Evolutionary conservation across 2,113 vertebrate genomes (phyloP).

Genomic region (Hemichromis elongatus): DNA sequence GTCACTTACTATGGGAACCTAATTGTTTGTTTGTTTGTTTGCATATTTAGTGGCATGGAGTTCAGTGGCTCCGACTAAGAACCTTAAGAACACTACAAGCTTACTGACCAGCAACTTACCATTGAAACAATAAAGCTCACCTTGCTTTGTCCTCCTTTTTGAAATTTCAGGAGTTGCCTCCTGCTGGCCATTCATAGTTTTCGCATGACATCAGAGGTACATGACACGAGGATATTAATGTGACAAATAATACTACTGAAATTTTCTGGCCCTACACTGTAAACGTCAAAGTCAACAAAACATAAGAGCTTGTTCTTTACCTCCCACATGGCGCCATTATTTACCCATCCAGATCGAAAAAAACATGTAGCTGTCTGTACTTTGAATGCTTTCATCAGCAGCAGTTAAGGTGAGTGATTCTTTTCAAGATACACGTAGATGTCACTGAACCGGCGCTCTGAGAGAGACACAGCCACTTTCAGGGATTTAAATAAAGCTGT

Average conservation of each 20-base stretch:
- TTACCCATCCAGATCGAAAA: background rate
- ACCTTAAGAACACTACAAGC: background rate
- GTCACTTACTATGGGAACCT: background rate
- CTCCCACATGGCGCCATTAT: background rate
- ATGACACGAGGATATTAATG: rapidly evolving
- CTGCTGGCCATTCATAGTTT: background rate
- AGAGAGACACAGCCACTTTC: background rate
- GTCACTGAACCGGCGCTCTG: background rate
- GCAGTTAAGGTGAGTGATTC: background rate
- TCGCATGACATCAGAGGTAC: background rate
- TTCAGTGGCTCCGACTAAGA: background rate
- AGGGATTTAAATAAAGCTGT: background rate
- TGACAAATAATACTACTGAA: background rate
- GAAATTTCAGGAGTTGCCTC: background rate
- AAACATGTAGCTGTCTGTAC: background rate
- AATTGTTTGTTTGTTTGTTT: background rate
- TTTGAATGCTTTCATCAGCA: background rate
- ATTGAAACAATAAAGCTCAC: background rate
- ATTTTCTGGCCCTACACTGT: background rate
- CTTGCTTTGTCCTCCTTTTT: background rate
- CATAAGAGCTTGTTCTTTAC: background rate
- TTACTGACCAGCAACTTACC: background rate
- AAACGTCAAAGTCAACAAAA: background rate
- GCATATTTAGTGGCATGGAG: background rate
- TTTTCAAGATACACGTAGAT: background rate